A percentile compares a stretch with the other conserved stretches of the same genome.
phyloP scores from a whole-genome alignment of 2,113 vertebrate species.

The Mobula hypostoma region DNA sequence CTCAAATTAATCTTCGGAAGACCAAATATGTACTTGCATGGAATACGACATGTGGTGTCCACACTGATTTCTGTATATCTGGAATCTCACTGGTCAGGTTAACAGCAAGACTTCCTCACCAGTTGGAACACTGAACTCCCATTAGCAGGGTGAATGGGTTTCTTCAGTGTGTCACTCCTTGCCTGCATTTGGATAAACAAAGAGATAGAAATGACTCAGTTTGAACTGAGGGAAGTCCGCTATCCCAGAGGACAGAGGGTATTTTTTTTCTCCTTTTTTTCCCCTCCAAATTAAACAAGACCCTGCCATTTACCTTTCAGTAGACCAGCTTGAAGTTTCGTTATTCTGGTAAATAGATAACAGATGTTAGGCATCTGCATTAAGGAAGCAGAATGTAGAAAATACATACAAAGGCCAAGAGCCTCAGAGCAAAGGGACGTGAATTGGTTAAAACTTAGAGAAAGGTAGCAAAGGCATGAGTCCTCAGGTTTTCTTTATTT shows the following conservation, averaged over 20 bases:
- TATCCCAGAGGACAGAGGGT: neutral
- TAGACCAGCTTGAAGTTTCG: conserved; percentile 40
- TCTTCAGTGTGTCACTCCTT: neutral
- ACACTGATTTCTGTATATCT: neutral
- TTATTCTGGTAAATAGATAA: conserved; percentile 45
- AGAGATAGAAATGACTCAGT: neutral
- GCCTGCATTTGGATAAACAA: neutral
- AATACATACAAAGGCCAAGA: neutral
- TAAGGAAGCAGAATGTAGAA: conserved; percentile 2
- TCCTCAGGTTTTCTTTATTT: neutral
- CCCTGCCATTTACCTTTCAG: conserved; percentile 43
- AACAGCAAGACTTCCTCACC: neutral
- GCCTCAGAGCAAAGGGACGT: neutral
- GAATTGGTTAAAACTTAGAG: neutral
- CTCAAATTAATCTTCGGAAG: neutral
- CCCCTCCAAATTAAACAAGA: conserved; percentile 43
- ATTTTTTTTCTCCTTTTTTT: conserved; percentile 39
- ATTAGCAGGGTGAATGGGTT: neutral
- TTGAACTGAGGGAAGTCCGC: neutral
- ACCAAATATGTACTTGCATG: neutral
- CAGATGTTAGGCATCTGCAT: conserved; percentile 46
- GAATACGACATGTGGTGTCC: neutral
- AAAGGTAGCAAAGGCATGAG: neutral
- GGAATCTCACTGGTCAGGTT: neutral
- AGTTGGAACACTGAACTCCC: neutral